These are phyloP conservation scores for Leptopilina boulardi DNA, from an alignment of 1,140 invertebrate genomes.

Conservation along the genomic window DNA sequence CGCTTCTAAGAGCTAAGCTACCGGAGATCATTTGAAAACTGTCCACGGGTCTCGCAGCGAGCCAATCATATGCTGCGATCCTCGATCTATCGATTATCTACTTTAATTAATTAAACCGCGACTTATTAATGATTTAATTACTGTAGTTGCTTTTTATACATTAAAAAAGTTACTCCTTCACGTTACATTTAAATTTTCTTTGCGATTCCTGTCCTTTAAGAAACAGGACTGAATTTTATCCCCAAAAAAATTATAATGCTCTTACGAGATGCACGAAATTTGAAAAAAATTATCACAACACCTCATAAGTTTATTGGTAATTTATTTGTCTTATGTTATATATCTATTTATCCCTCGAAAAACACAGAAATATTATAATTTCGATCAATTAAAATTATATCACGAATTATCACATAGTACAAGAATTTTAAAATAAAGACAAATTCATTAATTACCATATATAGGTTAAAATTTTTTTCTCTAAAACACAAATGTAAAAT, in stretches of 20 bases:
- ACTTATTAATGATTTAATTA: constrained; percentile 74
- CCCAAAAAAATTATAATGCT: neutral
- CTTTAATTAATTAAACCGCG: constrained; percentile 73
- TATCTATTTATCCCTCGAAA: neutral
- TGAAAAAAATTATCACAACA: neutral
- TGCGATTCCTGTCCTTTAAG: neutral
- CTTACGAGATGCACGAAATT: neutral
- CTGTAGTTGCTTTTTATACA: constrained; percentile 72
- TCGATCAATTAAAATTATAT: neutral
- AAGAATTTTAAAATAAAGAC: neutral
- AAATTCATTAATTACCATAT: neutral
- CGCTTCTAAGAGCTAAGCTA: constrained; percentile 75
- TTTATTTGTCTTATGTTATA: neutral
- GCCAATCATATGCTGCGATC: constrained; percentile 75
- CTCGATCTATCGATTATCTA: constrained; percentile 76
- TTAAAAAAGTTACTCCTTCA: constrained; percentile 64
- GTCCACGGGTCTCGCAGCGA: constrained; percentile 74
- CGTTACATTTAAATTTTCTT: constrained; percentile 56
- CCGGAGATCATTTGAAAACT: constrained; percentile 77
- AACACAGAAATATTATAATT: too few species aligned
- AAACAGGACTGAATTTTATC: neutral
- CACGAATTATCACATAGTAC: constrained; percentile 4
- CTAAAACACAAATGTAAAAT: neutral
- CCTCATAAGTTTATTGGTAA: neutral
- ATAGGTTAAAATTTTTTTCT: neutral